Evolutionary conservation across 2,888 invertebrate genomes (phyloP), one percentile per base, ranked within the genome.

Genomic region (Bellardia bayeri): DNA sequence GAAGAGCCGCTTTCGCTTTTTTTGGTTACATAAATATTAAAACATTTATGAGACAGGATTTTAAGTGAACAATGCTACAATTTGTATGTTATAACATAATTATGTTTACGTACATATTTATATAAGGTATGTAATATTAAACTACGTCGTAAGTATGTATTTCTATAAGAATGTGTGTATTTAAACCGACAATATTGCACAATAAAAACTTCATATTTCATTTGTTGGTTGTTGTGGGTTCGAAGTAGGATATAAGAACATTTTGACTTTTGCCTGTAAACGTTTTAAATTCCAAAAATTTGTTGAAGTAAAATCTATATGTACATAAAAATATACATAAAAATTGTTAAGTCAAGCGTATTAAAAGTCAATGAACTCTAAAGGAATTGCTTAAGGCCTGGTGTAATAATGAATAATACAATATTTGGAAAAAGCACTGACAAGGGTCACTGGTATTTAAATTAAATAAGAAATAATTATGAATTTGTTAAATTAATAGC

Each of bases 341-440:
- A 56, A 45, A 72, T 83, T 72, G 71, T 54, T 64, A 56, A 83
- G 49, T 78, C 63, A 72, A 72, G 58, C 66, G 16, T 30, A 72
- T 49, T n/a, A 14, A 72, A 66, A 72, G 72, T 72, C 78, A 78
- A 40, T 63, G 72, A 84, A 72, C 45, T 66, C 14, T 14, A 40
- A 58, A 9, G n/a, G 4, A 37, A 66, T 42, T 37, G 23, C 37
- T 7, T 49, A 63, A 23, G 14, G 16, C 16, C 8, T 51, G 37
- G 7, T 11, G 16, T 51, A 23, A 49, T 33, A 63, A 63, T 63
- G 7, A 63, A 63, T 63, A 40, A n/a, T n/a, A 37, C 1, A 63
- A 37, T 16, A 33, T 37, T 3, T 14, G 37, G 1, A 37, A 1
- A 37, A 37, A 63, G n/a, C n/a, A 37, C 8, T 63, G 63, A 33